Percentiles rank a stretch among this genome's conserved stretches.
Evolutionary conservation across 2,888 invertebrate species (phyloP).

Genomic region (Petrolisthes cinctipes): DNA sequence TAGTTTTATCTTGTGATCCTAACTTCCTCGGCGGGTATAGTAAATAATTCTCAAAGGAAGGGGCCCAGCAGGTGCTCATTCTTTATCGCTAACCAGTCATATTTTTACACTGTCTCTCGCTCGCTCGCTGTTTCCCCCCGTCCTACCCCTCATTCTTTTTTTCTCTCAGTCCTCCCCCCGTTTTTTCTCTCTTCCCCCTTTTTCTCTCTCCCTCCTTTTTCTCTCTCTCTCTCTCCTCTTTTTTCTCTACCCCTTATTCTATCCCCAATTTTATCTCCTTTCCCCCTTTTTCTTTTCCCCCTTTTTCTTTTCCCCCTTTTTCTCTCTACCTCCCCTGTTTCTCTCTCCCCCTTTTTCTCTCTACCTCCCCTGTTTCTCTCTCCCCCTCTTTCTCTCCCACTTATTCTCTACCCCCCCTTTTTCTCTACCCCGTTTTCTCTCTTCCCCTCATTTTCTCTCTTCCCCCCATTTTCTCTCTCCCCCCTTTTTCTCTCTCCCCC

Average conservation of each 20-base stretch:
- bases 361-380: not conserved
- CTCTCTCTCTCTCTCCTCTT: not conserved
- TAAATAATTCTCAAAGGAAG: too few relatives aligned
- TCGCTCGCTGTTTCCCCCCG: too few relatives aligned
- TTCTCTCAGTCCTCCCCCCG: too few relatives aligned
- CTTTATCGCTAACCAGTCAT: too few relatives aligned
- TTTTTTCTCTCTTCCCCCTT: too few relatives aligned
- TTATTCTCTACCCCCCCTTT: not conserved
- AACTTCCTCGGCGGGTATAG: too few relatives aligned
- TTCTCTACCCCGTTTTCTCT: not conserved
- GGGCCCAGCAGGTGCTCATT: too few relatives aligned
- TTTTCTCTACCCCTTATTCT: not conserved
- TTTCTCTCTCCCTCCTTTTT: too few relatives aligned
- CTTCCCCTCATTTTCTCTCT: not conserved
- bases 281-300: not conserved
- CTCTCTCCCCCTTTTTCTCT: not conserved
- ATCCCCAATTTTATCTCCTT: not conserved
- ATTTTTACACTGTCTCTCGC: too few relatives aligned
- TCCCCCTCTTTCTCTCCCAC: not conserved
- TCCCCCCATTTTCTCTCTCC: not conserved
- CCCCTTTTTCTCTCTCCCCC: not conserved
- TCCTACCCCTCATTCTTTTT: too few relatives aligned
- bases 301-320: not conserved
- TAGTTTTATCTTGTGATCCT: too few relatives aligned
- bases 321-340: not conserved